Evolutionary conservation across 1,140 invertebrate genomes (phyloP), one percentile per base, ranked within the genome.

Genomic region (Drosophila nigromelanica): DNA sequence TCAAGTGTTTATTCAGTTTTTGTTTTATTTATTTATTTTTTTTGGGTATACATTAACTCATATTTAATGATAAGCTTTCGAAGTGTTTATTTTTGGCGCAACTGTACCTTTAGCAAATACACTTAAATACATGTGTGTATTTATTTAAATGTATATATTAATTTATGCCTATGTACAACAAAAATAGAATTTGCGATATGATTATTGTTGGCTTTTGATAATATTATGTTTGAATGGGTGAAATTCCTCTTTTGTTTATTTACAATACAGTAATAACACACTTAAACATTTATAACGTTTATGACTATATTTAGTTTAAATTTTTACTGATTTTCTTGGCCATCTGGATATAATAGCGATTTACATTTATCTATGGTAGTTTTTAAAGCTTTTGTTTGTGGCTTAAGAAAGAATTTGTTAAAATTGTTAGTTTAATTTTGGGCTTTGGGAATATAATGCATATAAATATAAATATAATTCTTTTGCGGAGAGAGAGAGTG

Each of bases 41-140:
- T 37, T 67, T 52, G 55, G 64, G 81, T 86, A 74, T 86, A 86
- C 81, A 86, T 86, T 40, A 72, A 86, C 59, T 87, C 71, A 87
- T 78, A 76, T 87, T 78, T 73, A 87, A 73, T 73, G 68, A 42
- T 89, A 74, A 77, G 66, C 70, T 80, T 61, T 69, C 48, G 45
- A 51, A 64, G 51, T 58, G 30, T 56, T 77, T 55, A n/a, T 48
- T 62, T 80, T 80, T 72, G 74, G 67, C 63, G 63, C 78, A 81
- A 81, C 81, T 86, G 82, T 81, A 81, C 82, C 77, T 45, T 43
- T 30, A 58, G 39, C 24, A 30, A 30, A 55, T 43, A 18, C 24
- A 45, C 6, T 33, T 83, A 58, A 52, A 67, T 45, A 69, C 76
- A 59, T 15, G 30, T 58, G 33, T 51, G 14, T 18, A 43, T 56